Evolutionary conservation across 2,113 vertebrate species (phyloP).

Genomic region (Orientallactaga bullata): DNA sequence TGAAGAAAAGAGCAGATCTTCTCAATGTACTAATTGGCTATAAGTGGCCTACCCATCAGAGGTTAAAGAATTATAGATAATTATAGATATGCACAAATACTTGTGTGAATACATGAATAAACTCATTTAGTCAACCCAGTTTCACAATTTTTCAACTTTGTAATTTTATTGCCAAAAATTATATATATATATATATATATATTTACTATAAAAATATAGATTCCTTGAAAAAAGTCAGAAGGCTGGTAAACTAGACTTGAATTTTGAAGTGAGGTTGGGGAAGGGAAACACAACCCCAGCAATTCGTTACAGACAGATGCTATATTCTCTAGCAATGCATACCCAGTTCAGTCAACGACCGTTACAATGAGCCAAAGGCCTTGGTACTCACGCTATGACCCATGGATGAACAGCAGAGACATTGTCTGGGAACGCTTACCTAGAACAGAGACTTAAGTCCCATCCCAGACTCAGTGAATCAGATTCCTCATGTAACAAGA

Average conservation of each 20-base stretch:
- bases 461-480: background rate
- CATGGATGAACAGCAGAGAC: accelerated
- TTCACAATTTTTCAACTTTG: background rate
- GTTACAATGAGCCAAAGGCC: no score
- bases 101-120: background rate
- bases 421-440: no score
- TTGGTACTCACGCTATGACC: background rate
- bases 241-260: background rate
- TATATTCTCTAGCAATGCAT: accelerated
- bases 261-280: background rate
- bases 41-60: background rate
- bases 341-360: accelerated
- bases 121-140: background rate
- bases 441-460: accelerated
- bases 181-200: background rate
- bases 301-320: accelerated
- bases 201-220: background rate
- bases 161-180: background rate
- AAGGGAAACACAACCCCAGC: background rate
- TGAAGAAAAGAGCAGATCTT: background rate
- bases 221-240: slow-evolving; percentile 24
- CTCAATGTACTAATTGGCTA: background rate
- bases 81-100: no score
- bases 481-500: background rate
- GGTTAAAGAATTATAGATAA: background rate